Percentiles rank a stretch among this genome's conserved stretches.
Conservation (phyloP, 2,113 vertebrate species). For the Picathartes gymnocephalus region DNA sequence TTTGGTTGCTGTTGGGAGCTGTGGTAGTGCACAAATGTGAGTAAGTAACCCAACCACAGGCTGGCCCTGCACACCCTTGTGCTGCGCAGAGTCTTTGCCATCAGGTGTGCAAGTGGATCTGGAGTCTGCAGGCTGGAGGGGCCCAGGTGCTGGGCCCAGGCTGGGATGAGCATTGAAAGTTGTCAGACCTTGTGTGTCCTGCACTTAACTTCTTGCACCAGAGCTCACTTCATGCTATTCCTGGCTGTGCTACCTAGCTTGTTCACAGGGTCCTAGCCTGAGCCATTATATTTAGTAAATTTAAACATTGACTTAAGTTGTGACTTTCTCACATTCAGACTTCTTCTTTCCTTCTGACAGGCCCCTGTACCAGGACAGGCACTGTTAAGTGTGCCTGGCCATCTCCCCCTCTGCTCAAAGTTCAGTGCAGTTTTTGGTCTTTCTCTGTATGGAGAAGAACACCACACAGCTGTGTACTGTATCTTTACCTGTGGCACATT, state of each 20-base stretch:
- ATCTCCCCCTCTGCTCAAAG: background rate
- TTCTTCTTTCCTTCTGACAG: background rate
- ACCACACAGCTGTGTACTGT: background rate
- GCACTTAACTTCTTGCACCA: background rate
- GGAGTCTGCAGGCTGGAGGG: background rate
- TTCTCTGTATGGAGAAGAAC: background rate
- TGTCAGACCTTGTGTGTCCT: background rate
- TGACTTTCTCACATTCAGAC: background rate
- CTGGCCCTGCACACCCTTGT: background rate
- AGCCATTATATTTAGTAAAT: background rate
- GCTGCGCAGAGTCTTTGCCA: background rate
- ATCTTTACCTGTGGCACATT: background rate
- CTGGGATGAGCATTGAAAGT: background rate
- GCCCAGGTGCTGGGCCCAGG: background rate
- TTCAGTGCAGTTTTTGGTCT: background rate
- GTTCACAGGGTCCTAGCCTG: background rate
- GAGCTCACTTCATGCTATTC: background rate
- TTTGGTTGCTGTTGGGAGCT: background rate
- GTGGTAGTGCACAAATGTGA: background rate
- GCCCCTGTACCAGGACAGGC: background rate
- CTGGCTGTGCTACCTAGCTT: background rate
- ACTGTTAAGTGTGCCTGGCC: background rate
- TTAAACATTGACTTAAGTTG: background rate
- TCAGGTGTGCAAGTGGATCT: background rate
- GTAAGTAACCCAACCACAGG: background rate